A percentile compares a stretch with the other conserved stretches of the same genome.
These are phyloP conservation scores for Drosophila borealis DNA, from an alignment of 2,888 invertebrate species.

Conservation along the genomic window DNA sequence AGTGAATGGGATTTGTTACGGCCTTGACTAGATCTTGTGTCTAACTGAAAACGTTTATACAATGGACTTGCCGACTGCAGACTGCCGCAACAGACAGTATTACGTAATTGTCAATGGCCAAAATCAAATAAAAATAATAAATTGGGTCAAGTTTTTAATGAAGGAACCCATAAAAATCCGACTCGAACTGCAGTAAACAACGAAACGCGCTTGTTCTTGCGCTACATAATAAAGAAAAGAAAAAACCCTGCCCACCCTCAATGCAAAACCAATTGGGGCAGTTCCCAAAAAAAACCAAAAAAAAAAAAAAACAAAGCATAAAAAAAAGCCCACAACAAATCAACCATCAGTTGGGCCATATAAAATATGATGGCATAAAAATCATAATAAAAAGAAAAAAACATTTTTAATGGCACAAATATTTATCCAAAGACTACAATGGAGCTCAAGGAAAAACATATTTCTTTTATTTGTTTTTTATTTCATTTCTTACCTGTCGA, in stretches of 20 bases:
- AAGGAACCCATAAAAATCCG: constrained; percentile 24
- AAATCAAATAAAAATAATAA: constrained; percentile 21
- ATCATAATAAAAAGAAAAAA: constrained; percentile 21
- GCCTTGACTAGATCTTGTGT: constrained; percentile 59
- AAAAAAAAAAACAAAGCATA: constrained; percentile 18
- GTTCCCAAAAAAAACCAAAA: constrained; percentile 8
- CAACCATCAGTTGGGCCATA: constrained; percentile 19
- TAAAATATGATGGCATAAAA: constrained; percentile 35
- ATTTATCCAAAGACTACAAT: constrained; percentile 37
- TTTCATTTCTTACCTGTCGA: constrained; percentile 32
- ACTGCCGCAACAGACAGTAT: not conserved
- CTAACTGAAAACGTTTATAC: constrained; percentile 38
- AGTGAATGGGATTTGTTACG: constrained; percentile 71
- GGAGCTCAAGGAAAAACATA: constrained; percentile 28
- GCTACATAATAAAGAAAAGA: not conserved
- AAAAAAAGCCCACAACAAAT: constrained; percentile 19
- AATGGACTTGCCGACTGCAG: constrained; percentile 27
- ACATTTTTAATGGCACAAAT: constrained; percentile 45
- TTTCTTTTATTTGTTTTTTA: constrained; percentile 12
- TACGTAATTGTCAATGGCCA: constrained; percentile 24
- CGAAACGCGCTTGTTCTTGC: constrained; percentile 42
- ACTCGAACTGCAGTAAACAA: constrained; percentile 43
- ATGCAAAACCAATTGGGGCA: constrained; percentile 44
- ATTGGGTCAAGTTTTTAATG: constrained; percentile 58
- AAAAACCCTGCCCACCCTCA: constrained; percentile 57